Conservation (phyloP, 30 jellyfish, hydroid and myxozoan species). For the Aurelia aurita region DNA sequence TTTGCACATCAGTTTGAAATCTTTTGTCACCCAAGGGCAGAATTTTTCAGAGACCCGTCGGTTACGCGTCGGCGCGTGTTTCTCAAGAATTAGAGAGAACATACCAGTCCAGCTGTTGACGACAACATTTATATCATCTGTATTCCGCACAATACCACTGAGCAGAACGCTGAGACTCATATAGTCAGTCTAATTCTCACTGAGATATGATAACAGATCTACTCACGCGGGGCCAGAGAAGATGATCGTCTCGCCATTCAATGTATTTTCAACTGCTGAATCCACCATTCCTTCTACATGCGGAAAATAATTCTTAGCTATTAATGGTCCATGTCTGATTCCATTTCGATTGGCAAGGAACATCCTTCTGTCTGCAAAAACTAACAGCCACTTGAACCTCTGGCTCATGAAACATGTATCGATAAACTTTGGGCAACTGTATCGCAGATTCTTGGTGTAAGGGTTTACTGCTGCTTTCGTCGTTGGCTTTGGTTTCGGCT, state of each 20-base stretch:
- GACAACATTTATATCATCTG: too few relatives aligned
- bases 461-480: slow-evolving; percentile 30
- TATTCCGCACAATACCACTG: too few relatives aligned
- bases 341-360: slow-evolving; percentile 75
- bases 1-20: too few relatives aligned
- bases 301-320: slow-evolving; percentile 48
- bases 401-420: slow-evolving; percentile 43
- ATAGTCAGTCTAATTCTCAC: too few relatives aligned
- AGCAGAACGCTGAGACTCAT: too few relatives aligned
- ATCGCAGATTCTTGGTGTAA: slow-evolving; percentile 27
- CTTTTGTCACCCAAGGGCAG: too few relatives aligned
- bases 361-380: slow-evolving; percentile 32
- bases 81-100: too few relatives aligned
- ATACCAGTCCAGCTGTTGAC: too few relatives aligned
- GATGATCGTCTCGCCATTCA: slow-evolving; percentile 48
- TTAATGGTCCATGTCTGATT: slow-evolving; percentile 71
- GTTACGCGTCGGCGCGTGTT: too few relatives aligned
- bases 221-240: slow-evolving; percentile 58
- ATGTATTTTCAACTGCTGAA: slow-evolving; percentile 43
- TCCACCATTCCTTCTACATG: slow-evolving; percentile 32
- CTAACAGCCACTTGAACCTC: slow-evolving; percentile 57
- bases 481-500: slow-evolving; percentile 1
- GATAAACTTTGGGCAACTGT: slow-evolving; percentile 34
- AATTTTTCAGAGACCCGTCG: too few relatives aligned
- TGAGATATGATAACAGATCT: background rate